Percentiles rank a stretch among this genome's conserved stretches.
These are phyloP conservation scores for Drosophila nebulosa DNA, from an alignment of 1,140 invertebrate species.

Conservation along the genomic window DNA sequence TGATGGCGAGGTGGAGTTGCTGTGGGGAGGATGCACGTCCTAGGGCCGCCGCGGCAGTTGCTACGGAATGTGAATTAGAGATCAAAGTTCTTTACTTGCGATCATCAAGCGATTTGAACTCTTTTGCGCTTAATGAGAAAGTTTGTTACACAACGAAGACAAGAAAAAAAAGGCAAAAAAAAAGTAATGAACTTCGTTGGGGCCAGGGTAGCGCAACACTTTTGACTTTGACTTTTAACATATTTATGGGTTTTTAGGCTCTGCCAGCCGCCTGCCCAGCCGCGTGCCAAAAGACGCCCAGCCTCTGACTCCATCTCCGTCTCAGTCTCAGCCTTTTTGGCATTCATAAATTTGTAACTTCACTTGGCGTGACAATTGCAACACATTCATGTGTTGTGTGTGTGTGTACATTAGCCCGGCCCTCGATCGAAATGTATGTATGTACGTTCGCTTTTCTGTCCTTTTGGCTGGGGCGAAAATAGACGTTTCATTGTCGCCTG, in stretches of 20 bases:
- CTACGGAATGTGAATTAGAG: neutral
- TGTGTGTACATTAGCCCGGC: conserved; percentile 68
- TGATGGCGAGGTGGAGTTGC: neutral
- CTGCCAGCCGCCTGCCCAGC: conserved; percentile 25
- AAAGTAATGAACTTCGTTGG: conserved; percentile 3
- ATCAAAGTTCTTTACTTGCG: conserved; percentile 6
- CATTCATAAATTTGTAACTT: conserved; percentile 81
- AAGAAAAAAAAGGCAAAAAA: neutral
- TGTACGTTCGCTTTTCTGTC: conserved; percentile 37
- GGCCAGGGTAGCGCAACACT: conserved; percentile 52
- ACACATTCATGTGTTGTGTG: conserved; percentile 62
- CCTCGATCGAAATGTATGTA: conserved; percentile 28
- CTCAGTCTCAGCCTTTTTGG: conserved; percentile 56
- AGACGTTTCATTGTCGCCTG: conserved; percentile 80
- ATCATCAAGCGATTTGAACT: conserved; percentile 53
- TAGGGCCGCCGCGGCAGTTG: neutral
- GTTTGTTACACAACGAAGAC: conserved; percentile 21
- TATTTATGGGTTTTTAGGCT: conserved; percentile 73
- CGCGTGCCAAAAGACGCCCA: conserved; percentile 59
- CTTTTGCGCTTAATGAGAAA: conserved; percentile 66
- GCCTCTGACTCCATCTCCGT: neutral
- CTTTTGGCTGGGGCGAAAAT: conserved; percentile 55
- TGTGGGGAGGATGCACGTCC: neutral
- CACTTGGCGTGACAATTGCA: conserved; percentile 80
- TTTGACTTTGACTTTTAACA: conserved; percentile 75